Conservation (phyloP, 2,113 vertebrate species). For the Heteronetta atricapilla region DNA sequence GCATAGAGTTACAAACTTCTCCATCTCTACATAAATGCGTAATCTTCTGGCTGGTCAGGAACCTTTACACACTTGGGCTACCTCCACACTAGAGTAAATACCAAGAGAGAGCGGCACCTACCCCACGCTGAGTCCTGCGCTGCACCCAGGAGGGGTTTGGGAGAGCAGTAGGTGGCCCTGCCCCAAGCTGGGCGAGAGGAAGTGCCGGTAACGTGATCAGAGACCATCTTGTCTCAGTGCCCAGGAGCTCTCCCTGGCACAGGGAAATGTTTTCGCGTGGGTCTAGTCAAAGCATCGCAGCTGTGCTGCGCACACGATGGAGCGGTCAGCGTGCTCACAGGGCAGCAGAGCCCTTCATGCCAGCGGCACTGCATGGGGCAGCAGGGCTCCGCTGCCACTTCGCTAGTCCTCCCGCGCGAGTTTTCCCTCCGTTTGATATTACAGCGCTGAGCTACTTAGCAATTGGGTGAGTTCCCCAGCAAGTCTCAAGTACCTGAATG, state of each 20-base stretch:
- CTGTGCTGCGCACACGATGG: neutral
- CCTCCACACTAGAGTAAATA: neutral
- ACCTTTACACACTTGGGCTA: neutral
- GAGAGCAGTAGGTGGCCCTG: neutral
- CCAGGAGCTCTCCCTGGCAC: neutral
- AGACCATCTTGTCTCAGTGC: neutral
- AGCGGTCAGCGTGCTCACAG: neutral
- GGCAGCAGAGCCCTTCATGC: neutral
- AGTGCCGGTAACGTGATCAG: neutral
- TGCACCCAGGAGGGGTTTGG: neutral
- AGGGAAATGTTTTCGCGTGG: neutral
- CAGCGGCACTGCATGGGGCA: rapidly evolving
- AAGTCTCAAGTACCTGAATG: neutral
- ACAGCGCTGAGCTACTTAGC: neutral
- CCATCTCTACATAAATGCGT: neutral
- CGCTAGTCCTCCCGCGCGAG: neutral
- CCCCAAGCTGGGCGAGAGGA: neutral
- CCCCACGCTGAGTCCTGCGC: neutral
- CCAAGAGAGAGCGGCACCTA: neutral
- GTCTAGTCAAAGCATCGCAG: neutral
- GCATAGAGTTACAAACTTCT: neutral
- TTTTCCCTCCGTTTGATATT: neutral
- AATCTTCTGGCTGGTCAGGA: neutral
- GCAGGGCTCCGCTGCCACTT: neutral
- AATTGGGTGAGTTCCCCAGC: neutral